Conservation (phyloP, 2,113 vertebrate species). For the Nematolebias whitei region DNA sequence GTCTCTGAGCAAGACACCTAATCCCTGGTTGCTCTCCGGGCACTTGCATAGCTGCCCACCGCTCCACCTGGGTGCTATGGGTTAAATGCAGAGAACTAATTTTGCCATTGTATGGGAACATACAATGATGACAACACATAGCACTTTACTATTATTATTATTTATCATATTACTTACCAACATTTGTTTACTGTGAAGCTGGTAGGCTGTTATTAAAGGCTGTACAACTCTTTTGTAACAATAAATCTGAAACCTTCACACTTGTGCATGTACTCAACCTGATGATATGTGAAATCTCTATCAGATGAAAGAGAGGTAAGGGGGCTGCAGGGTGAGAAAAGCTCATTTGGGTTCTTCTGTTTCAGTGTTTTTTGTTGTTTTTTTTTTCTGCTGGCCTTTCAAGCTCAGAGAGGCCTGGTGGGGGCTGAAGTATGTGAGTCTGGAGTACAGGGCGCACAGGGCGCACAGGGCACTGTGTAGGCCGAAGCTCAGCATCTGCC, state of each 20-base stretch:
- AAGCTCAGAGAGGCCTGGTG: constrained; percentile 55
- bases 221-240: not conserved
- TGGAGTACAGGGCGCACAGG: constrained; percentile 51
- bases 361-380: constrained; percentile 36
- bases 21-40: too few relatives aligned
- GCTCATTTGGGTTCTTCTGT: constrained; percentile 45
- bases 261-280: constrained; percentile 1
- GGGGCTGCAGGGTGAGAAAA: constrained; percentile 39
- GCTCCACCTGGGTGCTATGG: too few relatives aligned
- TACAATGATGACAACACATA: too few relatives aligned
- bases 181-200: not conserved
- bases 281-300: constrained; percentile 22
- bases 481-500: constrained; percentile 68
- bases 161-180: not conserved
- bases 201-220: constrained; percentile 2
- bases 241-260: not conserved
- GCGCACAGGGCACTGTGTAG: constrained; percentile 52
- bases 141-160: too few relatives aligned
- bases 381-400: constrained; percentile 55
- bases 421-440: constrained; percentile 54
- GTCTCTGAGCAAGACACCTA: too few relatives aligned
- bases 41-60: too few relatives aligned
- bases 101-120: too few relatives aligned
- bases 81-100: too few relatives aligned
- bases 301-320: constrained; percentile 30